Evolutionary conservation across 1,140 invertebrate species (phyloP).

Genomic region (Philotrypesis tridentata): DNA sequence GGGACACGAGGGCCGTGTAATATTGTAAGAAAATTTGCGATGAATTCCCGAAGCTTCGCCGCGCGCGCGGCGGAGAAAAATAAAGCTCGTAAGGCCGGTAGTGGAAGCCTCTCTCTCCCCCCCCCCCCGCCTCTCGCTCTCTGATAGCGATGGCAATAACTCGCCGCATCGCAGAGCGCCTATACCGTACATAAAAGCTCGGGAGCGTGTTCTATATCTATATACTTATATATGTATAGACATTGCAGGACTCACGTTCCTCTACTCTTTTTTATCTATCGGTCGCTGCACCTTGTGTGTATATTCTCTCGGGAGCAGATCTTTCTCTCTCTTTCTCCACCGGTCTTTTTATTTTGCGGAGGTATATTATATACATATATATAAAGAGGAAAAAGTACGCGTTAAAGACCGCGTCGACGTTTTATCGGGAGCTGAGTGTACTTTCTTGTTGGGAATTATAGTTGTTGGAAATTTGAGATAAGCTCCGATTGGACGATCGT

Average conservation of each 20-base stretch:
- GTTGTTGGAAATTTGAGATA: neutral
- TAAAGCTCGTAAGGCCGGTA: neutral
- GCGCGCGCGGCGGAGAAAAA: no score
- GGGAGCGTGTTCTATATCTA: no score
- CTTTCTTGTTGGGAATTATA: neutral
- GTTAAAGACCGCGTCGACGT: conserved; percentile 11
- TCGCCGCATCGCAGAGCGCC: neutral
- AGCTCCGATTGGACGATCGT: neutral
- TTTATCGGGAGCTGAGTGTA: neutral
- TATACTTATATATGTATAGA: no score
- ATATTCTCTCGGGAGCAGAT: neutral
- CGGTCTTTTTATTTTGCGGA: neutral
- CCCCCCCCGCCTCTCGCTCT: no score
- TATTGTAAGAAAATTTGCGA: neutral
- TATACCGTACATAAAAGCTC: conserved; percentile 11
- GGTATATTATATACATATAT: no score
- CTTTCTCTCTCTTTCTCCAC: neutral
- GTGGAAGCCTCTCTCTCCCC: no score
- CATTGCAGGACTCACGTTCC: conserved; percentile 12
- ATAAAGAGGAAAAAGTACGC: neutral
- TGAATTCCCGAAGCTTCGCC: no score
- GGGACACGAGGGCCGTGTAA: no score
- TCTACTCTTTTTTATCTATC: neutral
- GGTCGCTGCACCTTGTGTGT: neutral
- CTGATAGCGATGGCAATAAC: conserved; percentile 29